Evolutionary conservation across 2,113 vertebrate genomes (phyloP).

Genomic region (Apistogramma diplotaenia): DNA sequence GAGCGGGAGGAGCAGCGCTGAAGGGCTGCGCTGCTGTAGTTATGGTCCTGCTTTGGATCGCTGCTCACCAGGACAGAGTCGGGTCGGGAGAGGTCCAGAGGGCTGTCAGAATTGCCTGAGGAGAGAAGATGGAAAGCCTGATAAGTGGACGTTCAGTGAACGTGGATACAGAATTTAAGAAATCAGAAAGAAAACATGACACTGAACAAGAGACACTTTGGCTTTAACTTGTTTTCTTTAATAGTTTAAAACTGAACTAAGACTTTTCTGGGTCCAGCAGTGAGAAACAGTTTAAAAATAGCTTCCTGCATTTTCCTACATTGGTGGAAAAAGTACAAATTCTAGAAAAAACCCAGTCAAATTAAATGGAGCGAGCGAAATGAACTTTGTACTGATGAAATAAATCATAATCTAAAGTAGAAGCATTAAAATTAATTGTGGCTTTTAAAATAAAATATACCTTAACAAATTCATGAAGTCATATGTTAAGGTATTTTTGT

Average conservation of each 20-base stretch:
- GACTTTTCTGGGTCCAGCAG: background rate
- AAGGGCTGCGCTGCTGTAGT: slow-evolving; percentile 90
- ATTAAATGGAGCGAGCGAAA: background rate
- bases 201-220: background rate
- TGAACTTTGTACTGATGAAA: background rate
- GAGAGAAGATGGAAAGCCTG: background rate
- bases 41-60: slow-evolving; percentile 95
- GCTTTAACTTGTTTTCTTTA: background rate
- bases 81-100: slow-evolving; percentile 79
- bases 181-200: background rate
- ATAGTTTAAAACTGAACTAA: slow-evolving; percentile 45
- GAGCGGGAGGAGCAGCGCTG: slow-evolving; percentile 88
- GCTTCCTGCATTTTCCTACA: background rate
- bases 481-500: background rate
- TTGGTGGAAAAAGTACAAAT: background rate
- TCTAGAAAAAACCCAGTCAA: background rate
- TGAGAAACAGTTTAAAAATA: slow-evolving; percentile 28
- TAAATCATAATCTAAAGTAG: background rate
- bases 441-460: background rate
- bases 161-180: background rate
- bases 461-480: background rate
- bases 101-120: slow-evolving; percentile 76
- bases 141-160: background rate
- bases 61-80: slow-evolving; percentile 81
- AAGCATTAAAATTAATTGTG: background rate